Evolutionary conservation across 1,140 invertebrate genomes (phyloP), one percentile per base, ranked within the genome.

Genomic region (Bombus cullumanus): DNA sequence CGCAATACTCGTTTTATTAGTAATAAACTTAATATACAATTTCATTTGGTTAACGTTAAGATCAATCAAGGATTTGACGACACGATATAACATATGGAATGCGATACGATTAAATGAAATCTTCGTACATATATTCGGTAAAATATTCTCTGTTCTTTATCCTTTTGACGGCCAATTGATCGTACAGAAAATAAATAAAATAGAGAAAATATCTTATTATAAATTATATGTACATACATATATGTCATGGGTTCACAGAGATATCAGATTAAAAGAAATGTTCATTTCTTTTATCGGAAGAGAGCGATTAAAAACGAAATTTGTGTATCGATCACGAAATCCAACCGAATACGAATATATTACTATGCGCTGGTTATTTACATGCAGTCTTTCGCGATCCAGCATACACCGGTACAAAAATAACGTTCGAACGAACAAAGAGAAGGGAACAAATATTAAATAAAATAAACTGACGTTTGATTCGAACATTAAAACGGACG

Each of bases 311-410:
- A 66, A 43, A 72, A 0, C 18, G 15, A 25, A 28, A 47, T 41
- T 34, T 57, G 37, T 66, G 71, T 83, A 89, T 69, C 53, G 53
- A 82, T 75, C 47, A 71, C 68, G 74, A 86, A 53, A 59, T 68
- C 66, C 62, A 13, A 53, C 31, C 59, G 71, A 83, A 81, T 75
- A 91, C 57, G 39, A 86, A 91, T 90, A 91, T 91, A 91, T 91
- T 91, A 91, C 90, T 91, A 89, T 91, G 62, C 78, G 39, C 76
- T 86, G 47, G 68, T 84, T 88, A 91, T 91, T 91, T 91, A 91
- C 89, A 91, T 83, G 73, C 90, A 91, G 90, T 91, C 90, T 91
- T 91, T 90, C 81, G 73, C 80, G 74, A 66, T 85, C 71, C 66
- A 81, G 75, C 79, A 87, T 85, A 74, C 37, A 87, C 59, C 87